A percentile compares a stretch with the other conserved stretches of the same genome.
Conservation (phyloP, 2,888 invertebrate genomes). For the Notodonta ziczac region DNA sequence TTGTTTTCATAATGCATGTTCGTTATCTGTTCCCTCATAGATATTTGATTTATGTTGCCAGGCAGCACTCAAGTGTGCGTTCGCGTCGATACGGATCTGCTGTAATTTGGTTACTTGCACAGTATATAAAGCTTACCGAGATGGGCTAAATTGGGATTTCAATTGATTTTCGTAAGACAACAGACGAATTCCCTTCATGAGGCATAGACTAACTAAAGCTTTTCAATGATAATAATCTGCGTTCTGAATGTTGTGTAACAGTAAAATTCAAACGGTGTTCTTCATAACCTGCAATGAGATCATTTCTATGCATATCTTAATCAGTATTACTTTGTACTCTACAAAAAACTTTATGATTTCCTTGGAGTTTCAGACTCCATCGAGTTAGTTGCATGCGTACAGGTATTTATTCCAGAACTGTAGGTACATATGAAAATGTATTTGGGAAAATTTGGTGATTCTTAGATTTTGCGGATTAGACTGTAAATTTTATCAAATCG, state of each 20-base stretch:
- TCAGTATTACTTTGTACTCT: not conserved
- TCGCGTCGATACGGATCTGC: not conserved
- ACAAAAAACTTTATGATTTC: not conserved
- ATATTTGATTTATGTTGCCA: slow-evolving; percentile 16
- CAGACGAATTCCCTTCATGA: slow-evolving; percentile 61
- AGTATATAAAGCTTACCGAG: slow-evolving; percentile 56
- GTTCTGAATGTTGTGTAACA: not conserved
- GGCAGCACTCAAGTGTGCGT: slow-evolving; percentile 13
- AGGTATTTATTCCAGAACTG: no score
- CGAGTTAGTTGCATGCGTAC: no score
- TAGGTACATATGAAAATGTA: no score
- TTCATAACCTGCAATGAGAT: not conserved
- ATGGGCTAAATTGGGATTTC: slow-evolving; percentile 72
- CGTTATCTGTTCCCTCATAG: slow-evolving; percentile 3
- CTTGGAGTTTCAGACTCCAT: not conserved
- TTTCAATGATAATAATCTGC: not conserved
- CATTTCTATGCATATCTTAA: not conserved
- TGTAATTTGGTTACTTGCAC: slow-evolving; percentile 40
- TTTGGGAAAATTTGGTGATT: no score
- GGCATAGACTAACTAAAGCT: slow-evolving; percentile 37
- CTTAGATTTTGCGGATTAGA: not conserved
- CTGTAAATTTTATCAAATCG: slow-evolving; percentile 3
- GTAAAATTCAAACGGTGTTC: slow-evolving; percentile 2
- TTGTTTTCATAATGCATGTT: not conserved
- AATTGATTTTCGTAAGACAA: slow-evolving; percentile 74